Evolutionary conservation across 2,113 vertebrate species (phyloP), one percentile per base, ranked within the genome.

Genomic region (Speoplatyrhinus poulsoni): DNA sequence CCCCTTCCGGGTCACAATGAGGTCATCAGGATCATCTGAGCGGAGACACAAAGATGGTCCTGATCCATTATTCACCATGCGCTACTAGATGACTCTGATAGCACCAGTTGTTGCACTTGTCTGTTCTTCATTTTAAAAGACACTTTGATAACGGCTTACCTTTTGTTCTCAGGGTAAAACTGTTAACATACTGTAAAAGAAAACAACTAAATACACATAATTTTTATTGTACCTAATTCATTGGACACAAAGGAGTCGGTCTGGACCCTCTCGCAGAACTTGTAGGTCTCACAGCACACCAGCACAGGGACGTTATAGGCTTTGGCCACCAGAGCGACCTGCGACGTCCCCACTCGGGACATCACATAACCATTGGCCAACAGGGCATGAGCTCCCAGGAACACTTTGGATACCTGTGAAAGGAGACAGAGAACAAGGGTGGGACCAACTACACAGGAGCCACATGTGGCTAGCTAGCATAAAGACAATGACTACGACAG

Each of bases 181-280:
- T 26, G 50, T 53, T 11, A 56, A 56, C 54, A 5, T 13, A 36
- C 26, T 59, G 6, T 1, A 59, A 11, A 41, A 26, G 2, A 26
- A 26, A 3, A 3, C 26, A 26, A 26, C 26, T 26, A 2, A 26
- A 26, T 26, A 26, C 26, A 26, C 26, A 26, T 26, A 1, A 26
- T 26, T 26, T 26, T 1, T 26, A 26, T 26, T 26, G 26, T 93
- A 98, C 98, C 98, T 26, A 99, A 92, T 89, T 99, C 98, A 0
- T 99, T 99, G 76, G 97, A 99, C 74, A 99, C 98, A n/a, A 99
- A 99, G 50, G 97, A 98, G 73, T 99, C 98, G 0, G 98, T 99
- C 89, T 99, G 98, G 71, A 99, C 98, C 13, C 96, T 92, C 77
- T 99, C 98, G 0, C 97, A 99, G 90, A 99, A 99, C 92, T 99